phyloP scores from a whole-genome alignment of 2,113 vertebrate genomes.

The human (Homo sapiens) region DNA sequence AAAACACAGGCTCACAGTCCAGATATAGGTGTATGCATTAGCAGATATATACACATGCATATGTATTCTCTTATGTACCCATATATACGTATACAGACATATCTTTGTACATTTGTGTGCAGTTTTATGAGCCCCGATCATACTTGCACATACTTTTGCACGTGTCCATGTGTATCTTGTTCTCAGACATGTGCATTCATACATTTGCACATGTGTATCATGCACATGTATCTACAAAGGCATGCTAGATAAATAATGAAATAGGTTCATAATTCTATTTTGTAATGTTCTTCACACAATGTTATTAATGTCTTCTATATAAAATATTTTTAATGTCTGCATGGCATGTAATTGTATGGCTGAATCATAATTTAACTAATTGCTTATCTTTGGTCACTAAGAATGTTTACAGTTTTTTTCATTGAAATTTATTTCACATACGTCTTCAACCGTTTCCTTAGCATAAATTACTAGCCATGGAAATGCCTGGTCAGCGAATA shows the following conservation, averaged over 20 bases:
- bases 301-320: background rate
- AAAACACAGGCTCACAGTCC: constrained; percentile 13
- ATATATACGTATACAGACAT: background rate
- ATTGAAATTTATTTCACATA: constrained; percentile 32
- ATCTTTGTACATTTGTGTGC: background rate
- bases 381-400: background rate
- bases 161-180: background rate
- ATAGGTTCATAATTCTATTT: background rate
- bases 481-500: constrained; percentile 32
- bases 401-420: constrained; percentile 40
- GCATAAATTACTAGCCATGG: background rate
- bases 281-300: background rate
- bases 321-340: background rate
- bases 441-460: background rate
- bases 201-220: background rate
- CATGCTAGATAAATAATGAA: background rate
- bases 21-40: constrained; percentile 1
- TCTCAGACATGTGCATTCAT: background rate
- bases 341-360: background rate
- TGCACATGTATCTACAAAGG: background rate
- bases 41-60: background rate
- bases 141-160: background rate
- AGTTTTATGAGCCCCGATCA: background rate
- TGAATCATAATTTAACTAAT: background rate
- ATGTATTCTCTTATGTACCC: background rate